A percentile compares a stretch with the other conserved stretches of the same genome.
These are phyloP conservation scores for Delichon dasypus DNA, from an alignment of 2,797 vertebrate species.

Conservation along the genomic window DNA sequence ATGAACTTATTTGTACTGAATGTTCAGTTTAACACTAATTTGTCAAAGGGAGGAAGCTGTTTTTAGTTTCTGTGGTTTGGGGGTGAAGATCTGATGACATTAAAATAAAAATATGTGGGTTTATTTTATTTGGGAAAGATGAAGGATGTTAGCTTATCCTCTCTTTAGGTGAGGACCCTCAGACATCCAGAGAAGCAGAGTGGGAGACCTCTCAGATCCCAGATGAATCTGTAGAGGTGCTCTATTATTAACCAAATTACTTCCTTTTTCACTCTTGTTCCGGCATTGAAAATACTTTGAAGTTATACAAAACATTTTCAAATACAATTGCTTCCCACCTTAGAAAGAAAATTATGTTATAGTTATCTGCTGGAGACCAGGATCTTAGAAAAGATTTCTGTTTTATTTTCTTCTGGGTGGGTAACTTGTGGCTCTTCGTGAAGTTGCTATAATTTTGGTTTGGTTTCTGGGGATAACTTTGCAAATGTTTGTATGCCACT, in stretches of 20 bases:
- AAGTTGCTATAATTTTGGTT: neutral
- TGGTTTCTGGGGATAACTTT: neutral
- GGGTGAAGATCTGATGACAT: neutral
- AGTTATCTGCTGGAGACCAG: neutral
- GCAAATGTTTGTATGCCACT: neutral
- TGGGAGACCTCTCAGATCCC: neutral
- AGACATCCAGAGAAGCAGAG: neutral
- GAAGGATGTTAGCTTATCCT: neutral
- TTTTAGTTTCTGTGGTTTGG: neutral
- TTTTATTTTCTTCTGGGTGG: neutral
- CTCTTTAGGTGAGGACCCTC: neutral
- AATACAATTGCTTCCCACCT: neutral
- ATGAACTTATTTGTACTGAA: neutral
- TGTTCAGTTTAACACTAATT: neutral
- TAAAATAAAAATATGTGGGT: neutral
- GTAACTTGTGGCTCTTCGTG: neutral
- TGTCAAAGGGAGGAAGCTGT: neutral
- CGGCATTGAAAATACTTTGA: neutral
- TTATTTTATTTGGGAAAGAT: neutral
- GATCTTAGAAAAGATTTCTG: neutral
- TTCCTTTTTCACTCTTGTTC: neutral
- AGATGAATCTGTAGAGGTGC: neutral
- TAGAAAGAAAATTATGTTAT: neutral
- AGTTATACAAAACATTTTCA: neutral
- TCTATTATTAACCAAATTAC: neutral